A percentile compares a stretch with the other conserved stretches of the same genome.
These are phyloP conservation scores for Tautogolabrus adspersus DNA, from an alignment of 2,113 vertebrate species.

Conservation along the genomic window DNA sequence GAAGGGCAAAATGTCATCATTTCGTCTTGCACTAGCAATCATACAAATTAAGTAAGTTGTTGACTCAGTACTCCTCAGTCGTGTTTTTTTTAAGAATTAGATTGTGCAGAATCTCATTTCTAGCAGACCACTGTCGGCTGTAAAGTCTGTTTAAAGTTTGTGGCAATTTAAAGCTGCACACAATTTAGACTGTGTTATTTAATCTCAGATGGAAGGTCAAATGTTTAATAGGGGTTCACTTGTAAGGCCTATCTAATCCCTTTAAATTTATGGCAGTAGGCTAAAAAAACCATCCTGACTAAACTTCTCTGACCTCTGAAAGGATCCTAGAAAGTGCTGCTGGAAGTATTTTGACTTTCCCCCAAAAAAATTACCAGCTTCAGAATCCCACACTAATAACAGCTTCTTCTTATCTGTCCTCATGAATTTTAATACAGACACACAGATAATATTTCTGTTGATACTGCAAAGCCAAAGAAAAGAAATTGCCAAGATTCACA, in stretches of 20 bases:
- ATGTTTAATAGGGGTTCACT: neutral
- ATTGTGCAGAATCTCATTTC: neutral
- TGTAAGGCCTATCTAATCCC: neutral
- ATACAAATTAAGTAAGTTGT: too few relatives aligned
- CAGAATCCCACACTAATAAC: slow-evolving; percentile 60
- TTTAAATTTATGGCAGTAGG: neutral
- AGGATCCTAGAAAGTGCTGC: slow-evolving; percentile 44
- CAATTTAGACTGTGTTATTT: neutral
- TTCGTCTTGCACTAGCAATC: too few relatives aligned
- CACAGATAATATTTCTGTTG: slow-evolving; percentile 77
- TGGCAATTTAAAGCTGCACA: too few relatives aligned
- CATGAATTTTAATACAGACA: slow-evolving; percentile 81
- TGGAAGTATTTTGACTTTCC: slow-evolving; percentile 38
- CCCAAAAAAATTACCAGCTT: slow-evolving; percentile 52
- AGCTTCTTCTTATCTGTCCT: slow-evolving; percentile 69
- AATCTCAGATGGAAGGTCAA: neutral
- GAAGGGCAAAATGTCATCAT: too few relatives aligned
- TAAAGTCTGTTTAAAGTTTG: too few relatives aligned
- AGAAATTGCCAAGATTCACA: slow-evolving; percentile 61
- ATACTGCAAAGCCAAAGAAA: slow-evolving; percentile 67
- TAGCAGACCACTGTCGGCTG: too few relatives aligned
- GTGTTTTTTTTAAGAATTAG: neutral
- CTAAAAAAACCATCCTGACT: slow-evolving; percentile 23
- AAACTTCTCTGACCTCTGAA: slow-evolving; percentile 32
- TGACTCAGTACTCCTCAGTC: too few relatives aligned